Conservation (phyloP, 1,140 invertebrate genomes). For the Bactericera cockerelli region DNA sequence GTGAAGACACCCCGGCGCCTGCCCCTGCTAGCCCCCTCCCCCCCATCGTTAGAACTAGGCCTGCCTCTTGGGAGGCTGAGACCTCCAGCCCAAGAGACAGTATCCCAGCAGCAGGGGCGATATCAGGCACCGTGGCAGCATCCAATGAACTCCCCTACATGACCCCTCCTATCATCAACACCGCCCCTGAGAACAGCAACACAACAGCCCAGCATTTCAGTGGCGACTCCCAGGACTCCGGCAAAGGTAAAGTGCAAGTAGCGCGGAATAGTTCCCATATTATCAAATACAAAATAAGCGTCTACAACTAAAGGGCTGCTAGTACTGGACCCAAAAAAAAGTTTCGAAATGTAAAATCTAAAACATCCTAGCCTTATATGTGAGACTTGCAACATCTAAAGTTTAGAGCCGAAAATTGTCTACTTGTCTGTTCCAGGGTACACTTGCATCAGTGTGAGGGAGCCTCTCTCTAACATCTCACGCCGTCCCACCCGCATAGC, state of each 20-base stretch:
- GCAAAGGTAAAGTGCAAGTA: conserved; percentile 33
- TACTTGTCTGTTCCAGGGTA: conserved; percentile 52
- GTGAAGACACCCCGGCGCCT: conserved; percentile 10
- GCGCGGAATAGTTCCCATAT: too few relatives aligned
- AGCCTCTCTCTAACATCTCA: conserved; percentile 60
- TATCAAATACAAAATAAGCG: neutral
- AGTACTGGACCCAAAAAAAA: too few relatives aligned
- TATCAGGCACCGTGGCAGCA: conserved; percentile 63
- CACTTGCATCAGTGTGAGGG: conserved; percentile 75
- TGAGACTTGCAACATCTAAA: too few relatives aligned
- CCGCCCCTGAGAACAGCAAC: conserved; percentile 26
- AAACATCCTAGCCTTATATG: too few relatives aligned
- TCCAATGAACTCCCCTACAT: conserved; percentile 78
- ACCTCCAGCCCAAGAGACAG: conserved; percentile 24
- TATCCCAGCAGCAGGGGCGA: conserved; percentile 63
- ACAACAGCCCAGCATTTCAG: conserved; percentile 46
- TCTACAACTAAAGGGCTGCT: conserved; percentile 6
- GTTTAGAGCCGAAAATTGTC: too few relatives aligned
- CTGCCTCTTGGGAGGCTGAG: neutral
- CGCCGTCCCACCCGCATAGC: conserved; percentile 35
- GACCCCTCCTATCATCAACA: conserved; percentile 51
- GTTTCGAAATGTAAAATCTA: too few relatives aligned
- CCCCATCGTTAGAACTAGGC: conserved; percentile 8
- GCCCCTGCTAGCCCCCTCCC: neutral
- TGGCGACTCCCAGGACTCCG: conserved; percentile 69